These are phyloP conservation scores for Celastrina argiolus DNA, from an alignment of 2,888 invertebrate genomes.

Conservation along the genomic window DNA sequence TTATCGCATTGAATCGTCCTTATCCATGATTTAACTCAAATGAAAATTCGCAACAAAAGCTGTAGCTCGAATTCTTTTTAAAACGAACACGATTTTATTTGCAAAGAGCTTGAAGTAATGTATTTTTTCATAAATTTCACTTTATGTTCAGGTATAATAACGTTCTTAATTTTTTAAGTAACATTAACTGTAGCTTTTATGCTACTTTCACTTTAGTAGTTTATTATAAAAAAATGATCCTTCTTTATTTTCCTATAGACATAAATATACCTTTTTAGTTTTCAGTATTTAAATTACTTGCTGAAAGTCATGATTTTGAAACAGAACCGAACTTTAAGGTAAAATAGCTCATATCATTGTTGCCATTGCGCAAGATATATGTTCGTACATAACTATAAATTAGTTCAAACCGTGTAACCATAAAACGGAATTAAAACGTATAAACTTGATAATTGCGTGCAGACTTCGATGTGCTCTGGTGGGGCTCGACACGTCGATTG, in stretches of 20 bases:
- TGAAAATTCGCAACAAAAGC: conserved; percentile 17
- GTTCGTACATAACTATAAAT: background rate
- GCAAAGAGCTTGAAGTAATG: conserved; percentile 13
- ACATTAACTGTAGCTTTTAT: background rate
- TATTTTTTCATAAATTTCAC: conserved; percentile 18
- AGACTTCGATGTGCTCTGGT: background rate
- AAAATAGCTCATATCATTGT: background rate
- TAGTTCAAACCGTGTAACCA: background rate
- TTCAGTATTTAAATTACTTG: background rate
- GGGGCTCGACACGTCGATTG: conserved; percentile 20
- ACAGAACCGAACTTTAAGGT: background rate
- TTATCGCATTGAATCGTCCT: conserved; percentile 12
- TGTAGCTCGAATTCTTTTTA: conserved; percentile 15
- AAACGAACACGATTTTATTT: conserved; percentile 17
- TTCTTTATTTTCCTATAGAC: too few species aligned
- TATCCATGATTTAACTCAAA: conserved; percentile 19
- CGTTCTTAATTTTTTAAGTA: background rate
- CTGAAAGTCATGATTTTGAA: background rate
- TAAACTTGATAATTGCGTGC: conserved; percentile 4
- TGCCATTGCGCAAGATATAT: background rate
- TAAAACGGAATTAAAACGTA: conserved; percentile 12
- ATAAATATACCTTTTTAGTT: too few species aligned
- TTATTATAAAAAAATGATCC: too few species aligned
- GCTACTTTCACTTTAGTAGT: too few species aligned
- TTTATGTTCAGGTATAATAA: conserved; percentile 7